Base-by-base conservation (phyloP, 2,888 invertebrate species). In the Macrosoma leucophasiata region DNA sequence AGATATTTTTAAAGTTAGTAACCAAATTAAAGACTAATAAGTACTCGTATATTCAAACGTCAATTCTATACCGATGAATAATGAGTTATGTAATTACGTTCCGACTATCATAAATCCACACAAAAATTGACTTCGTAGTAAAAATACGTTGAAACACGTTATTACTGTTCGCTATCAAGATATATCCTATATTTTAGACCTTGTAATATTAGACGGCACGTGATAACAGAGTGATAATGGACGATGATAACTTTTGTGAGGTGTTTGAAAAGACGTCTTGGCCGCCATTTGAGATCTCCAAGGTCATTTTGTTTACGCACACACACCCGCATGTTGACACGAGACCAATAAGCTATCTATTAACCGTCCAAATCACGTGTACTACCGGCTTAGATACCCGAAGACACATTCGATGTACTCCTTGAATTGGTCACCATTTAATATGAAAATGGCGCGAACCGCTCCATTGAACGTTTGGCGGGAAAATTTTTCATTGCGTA, bases 301-400 rank as follows among this genome's bases (percentile, higher is more conserved):
- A 82, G 82, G 82, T 73, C 76, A 74, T 70, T 69, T 71, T 78
- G 69, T 78, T 78, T 72, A 75, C 78, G 63, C 70, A 55, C 54
- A 55, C 54, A 66, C 65, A 59, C 66, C 68, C 70, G 66, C 70
- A 66, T 70, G 67, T 73, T 68, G 73, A 74, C 74, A 55, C 50
- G 60, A 61, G 51, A 47, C 51, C 48, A 51, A 58, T 41, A 38
- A 40, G 31, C 37, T n/a, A n/a, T n/a, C n/a, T n/a, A n/a, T n/a
- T n/a, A n/a, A n/a, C n/a, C n/a, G n/a, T n/a, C n/a, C n/a, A n/a
- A 35, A 9, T 26, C 17, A 29, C 29, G 52, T 53, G 49, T 36
- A 48, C 42, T 40, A 49, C 36, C 43, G 48, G 40, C 48, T 49
- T 48, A 37, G 52, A 53, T 54, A 45, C 33, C 36, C 46, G 40